phyloP scores from a whole-genome alignment of 2,113 vertebrate species.

The Hemicordylus capensis region DNA sequence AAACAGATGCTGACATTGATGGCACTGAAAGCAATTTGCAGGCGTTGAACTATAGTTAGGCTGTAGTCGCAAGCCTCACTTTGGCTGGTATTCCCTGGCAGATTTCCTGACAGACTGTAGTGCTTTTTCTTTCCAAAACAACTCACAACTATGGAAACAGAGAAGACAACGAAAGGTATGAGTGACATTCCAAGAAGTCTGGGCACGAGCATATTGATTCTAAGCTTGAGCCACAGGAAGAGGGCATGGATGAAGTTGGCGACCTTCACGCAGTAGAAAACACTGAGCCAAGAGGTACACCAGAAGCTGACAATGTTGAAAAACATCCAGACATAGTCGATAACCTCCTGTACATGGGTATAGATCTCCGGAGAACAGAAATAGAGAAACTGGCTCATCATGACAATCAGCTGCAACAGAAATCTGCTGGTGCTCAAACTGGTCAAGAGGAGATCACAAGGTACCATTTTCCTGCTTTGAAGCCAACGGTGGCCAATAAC shows the following conservation, averaged over 20 bases:
- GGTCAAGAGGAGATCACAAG: constrained; percentile 20
- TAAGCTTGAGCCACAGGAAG: constrained; percentile 42
- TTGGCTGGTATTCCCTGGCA: constrained; percentile 10
- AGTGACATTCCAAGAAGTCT: constrained; percentile 18
- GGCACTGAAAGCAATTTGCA: accelerated
- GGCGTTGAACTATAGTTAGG: constrained; percentile 5
- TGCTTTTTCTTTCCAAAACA: background rate
- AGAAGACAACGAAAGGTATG: background rate
- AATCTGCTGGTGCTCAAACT: constrained; percentile 11
- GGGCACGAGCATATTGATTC: background rate
- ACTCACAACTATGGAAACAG: accelerated
- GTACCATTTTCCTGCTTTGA: accelerated
- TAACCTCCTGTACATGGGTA: accelerated
- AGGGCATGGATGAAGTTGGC: constrained; percentile 21
- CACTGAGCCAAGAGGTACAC: constrained; percentile 28
- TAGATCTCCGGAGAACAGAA: background rate
- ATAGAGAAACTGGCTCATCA: background rate
- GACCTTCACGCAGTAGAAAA: constrained; percentile 46
- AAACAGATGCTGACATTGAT: constrained; percentile 41
- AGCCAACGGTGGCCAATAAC: constrained; percentile 12
- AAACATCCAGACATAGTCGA: constrained; percentile 6
- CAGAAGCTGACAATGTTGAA: constrained; percentile 6
- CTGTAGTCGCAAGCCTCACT: background rate
- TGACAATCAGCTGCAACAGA: background rate
- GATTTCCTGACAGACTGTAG: background rate